Conservation (phyloP, 1,140 invertebrate species). For the Drosophila orena region DNA sequence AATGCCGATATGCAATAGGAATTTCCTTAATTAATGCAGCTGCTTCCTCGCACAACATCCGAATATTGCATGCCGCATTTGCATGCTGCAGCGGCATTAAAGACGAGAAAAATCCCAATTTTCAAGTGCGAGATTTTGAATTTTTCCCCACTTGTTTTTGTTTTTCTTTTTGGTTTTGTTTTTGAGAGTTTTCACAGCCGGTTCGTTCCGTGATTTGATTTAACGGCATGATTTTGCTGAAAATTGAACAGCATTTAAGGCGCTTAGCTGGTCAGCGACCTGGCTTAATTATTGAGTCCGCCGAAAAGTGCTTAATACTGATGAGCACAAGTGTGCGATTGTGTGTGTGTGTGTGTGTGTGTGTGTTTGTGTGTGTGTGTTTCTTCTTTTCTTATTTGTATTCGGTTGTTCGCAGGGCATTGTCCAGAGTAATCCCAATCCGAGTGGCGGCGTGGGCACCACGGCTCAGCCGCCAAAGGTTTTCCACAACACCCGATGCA, state of each 20-base stretch:
- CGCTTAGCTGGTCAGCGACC: constrained; percentile 74
- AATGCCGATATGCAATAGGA: neutral
- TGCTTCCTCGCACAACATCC: constrained; percentile 16
- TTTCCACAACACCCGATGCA: constrained; percentile 81
- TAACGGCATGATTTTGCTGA: constrained; percentile 80
- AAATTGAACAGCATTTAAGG: constrained; percentile 67
- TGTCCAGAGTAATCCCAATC: constrained; percentile 76
- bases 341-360: constrained; percentile 18
- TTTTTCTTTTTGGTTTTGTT: too few relatives aligned
- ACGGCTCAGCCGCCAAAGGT: constrained; percentile 69
- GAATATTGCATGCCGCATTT: constrained; percentile 39
- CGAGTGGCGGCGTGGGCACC: constrained; percentile 40
- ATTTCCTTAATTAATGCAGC: constrained; percentile 44
- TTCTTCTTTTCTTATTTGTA: constrained; percentile 13
- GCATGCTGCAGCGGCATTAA: constrained; percentile 26
- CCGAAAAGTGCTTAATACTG: constrained; percentile 15
- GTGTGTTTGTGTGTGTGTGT: constrained; percentile 17
- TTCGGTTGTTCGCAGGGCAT: constrained; percentile 49
- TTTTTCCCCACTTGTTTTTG: neutral
- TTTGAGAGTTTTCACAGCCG: constrained; percentile 32
- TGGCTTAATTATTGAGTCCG: constrained; percentile 32
- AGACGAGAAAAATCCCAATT: constrained; percentile 1
- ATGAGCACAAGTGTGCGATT: neutral
- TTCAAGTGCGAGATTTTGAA: constrained; percentile 42
- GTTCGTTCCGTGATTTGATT: constrained; percentile 69